Evolutionary conservation across 2,888 invertebrate species (phyloP).

Genomic region (Entomobrya multifasciata): DNA sequence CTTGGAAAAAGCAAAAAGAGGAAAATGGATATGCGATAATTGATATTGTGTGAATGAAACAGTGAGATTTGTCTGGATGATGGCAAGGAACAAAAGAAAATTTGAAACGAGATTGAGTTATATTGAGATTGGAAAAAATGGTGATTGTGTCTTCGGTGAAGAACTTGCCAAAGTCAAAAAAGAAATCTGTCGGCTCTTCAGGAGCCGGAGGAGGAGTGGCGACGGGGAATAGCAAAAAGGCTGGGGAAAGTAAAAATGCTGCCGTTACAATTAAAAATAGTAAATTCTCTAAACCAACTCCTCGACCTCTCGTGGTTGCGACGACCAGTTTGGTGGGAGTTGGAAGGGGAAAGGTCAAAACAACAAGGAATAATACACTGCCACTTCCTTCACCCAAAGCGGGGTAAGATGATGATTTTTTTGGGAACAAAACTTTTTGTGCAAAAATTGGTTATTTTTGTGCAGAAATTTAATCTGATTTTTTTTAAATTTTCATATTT

Average conservation of each 20-base stretch:
- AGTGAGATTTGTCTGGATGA: slow-evolving; percentile 43
- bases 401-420: slow-evolving; percentile 52
- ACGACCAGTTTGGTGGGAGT: slow-evolving; percentile 45
- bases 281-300: slow-evolving; percentile 50
- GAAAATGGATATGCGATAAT: neutral
- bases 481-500: neutral
- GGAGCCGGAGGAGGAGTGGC: neutral
- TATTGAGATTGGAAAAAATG: slow-evolving; percentile 48
- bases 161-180: slow-evolving; percentile 53
- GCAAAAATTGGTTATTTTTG: neutral
- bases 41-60: neutral
- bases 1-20: neutral
- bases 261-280: neutral
- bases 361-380: slow-evolving; percentile 68
- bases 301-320: slow-evolving; percentile 45
- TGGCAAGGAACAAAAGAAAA: slow-evolving; percentile 26
- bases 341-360: slow-evolving; percentile 67
- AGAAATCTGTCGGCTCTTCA: slow-evolving; percentile 11
- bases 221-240: slow-evolving; percentile 33
- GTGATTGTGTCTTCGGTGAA: slow-evolving; percentile 64
- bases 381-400: slow-evolving; percentile 70
- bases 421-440: neutral
- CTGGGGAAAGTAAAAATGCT: slow-evolving; percentile 39
- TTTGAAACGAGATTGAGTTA: slow-evolving; percentile 24
- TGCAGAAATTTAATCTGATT: neutral